A percentile compares a stretch with the other conserved stretches of the same genome.
These are phyloP conservation scores for Tridacna gigas DNA, from an alignment of 2,888 invertebrate genomes.

Conservation along the genomic window DNA sequence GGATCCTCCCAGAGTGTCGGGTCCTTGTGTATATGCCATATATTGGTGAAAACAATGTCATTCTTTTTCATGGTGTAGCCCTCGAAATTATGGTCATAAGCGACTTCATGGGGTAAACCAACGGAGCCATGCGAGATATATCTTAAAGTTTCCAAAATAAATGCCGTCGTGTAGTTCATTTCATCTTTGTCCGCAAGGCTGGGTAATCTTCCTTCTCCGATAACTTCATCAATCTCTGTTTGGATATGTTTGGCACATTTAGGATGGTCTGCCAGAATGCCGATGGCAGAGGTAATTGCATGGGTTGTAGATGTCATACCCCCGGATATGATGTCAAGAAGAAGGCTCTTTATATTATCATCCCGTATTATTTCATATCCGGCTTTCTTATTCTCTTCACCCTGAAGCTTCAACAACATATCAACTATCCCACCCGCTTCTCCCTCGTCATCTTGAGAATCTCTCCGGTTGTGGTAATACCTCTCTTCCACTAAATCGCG, in stretches of 20 bases:
- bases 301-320: conserved; percentile 45
- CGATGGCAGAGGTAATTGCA: conserved; percentile 61
- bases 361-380: conserved; percentile 31
- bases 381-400: conserved; percentile 24
- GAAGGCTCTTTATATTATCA: conserved; percentile 32
- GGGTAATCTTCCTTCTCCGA: conserved; percentile 52
- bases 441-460: neutral
- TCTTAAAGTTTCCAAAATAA: conserved; percentile 50
- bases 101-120: conserved; percentile 33
- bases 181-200: conserved; percentile 46
- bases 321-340: conserved; percentile 35
- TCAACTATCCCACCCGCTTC: conserved; percentile 20
- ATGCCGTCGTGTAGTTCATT: conserved; percentile 57
- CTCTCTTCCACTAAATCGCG: conserved; percentile 10
- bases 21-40: conserved; percentile 58
- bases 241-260: conserved; percentile 64
- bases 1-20: conserved; percentile 62
- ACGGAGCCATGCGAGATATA: conserved; percentile 40
- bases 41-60: conserved; percentile 46
- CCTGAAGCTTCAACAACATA: conserved; percentile 9
- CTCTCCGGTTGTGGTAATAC: neutral
- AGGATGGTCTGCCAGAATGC: conserved; percentile 65
- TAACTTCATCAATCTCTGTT: conserved; percentile 54
- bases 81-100: conserved; percentile 41
- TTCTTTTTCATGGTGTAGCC: conserved; percentile 36